Evolutionary conservation across 2,888 invertebrate genomes (phyloP).

Genomic region (Macrophya annulata): DNA sequence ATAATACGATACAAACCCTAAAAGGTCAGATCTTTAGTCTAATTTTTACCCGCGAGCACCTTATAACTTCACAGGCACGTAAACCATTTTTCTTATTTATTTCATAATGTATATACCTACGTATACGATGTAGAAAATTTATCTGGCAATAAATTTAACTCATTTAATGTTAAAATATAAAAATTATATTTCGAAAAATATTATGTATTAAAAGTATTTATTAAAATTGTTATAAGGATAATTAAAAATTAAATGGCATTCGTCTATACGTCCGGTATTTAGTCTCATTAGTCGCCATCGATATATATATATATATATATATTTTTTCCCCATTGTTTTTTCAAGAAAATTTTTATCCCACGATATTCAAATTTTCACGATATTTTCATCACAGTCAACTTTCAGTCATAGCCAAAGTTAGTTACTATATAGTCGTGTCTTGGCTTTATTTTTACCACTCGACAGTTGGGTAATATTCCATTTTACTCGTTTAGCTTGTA

Average conservation of each 20-base stretch:
- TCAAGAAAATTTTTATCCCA: not conserved
- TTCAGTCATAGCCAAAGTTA: constrained; percentile 28
- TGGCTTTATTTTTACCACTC: constrained; percentile 21
- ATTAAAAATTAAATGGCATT: not conserved
- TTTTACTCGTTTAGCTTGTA: constrained; percentile 21
- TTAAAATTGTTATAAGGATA: not conserved
- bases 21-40: constrained; percentile 23
- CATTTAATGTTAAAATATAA: not conserved
- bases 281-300: not conserved
- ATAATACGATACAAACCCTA: constrained; percentile 6
- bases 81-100: constrained; percentile 16
- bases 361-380: not conserved
- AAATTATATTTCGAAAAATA: not conserved
- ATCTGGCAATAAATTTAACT: constrained; percentile 1
- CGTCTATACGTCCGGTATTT: not conserved
- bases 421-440: constrained; percentile 11
- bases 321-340: not conserved
- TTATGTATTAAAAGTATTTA: not conserved
- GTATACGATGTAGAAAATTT: not conserved
- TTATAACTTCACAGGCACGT: constrained; percentile 22
- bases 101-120: no score
- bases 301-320: not conserved
- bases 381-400: constrained; percentile 30
- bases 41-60: not conserved
- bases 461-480: constrained; percentile 21